Evolutionary conservation across 2,113 vertebrate species (phyloP).

Genomic region (Tympanuchus pallidicinctus): DNA sequence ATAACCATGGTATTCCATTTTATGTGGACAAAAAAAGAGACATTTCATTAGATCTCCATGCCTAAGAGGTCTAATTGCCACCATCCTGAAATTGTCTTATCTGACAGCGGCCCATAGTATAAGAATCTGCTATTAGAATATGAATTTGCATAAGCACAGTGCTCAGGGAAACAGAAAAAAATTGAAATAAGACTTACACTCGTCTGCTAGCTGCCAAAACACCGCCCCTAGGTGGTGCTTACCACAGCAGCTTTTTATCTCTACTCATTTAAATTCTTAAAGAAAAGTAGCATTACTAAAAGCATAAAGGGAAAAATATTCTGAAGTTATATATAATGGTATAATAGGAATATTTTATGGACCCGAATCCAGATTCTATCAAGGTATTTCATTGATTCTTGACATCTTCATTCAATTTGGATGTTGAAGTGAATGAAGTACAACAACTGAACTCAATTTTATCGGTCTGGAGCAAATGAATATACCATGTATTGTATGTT

Average conservation of each 20-base stretch:
- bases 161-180: neutral
- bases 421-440: neutral
- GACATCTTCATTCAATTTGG: neutral
- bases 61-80: neutral
- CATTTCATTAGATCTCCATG: neutral
- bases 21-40: neutral
- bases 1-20: neutral
- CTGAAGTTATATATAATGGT: rapidly evolving
- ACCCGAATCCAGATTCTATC: neutral
- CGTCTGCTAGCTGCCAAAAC: neutral
- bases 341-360: neutral
- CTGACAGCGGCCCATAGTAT: neutral
- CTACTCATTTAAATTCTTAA: neutral
- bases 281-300: neutral
- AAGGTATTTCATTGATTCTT: neutral
- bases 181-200: neutral
- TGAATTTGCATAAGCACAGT: neutral
- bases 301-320: neutral
- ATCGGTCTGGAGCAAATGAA: neutral
- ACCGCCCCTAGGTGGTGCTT: neutral
- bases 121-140: neutral
- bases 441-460: neutral
- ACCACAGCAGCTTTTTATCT: neutral
- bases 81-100: neutral
- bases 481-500: neutral